Base-by-base conservation (phyloP, 2,888 invertebrate species). In the Conus canariensis region DNA sequence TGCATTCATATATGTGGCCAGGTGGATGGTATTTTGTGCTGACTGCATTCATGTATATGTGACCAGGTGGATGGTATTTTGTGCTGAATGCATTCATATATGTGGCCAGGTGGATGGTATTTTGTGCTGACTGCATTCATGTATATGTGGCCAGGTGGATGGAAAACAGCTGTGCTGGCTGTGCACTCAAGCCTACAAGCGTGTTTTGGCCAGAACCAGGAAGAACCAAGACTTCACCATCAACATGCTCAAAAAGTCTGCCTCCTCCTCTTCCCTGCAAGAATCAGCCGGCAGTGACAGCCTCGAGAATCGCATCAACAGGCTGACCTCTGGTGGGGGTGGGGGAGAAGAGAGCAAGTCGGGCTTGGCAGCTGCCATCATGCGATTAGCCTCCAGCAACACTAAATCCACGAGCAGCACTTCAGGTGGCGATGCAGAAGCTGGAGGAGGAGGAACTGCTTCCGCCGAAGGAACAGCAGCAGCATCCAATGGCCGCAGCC, bases 111-210 rank as follows among this genome's bases (percentile, higher is more conserved):
- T 45, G 45, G 45, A 45, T 45, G 45, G 45, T 45, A 45, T 45
- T 45, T 45, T 4, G 45, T 45, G 45, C 4, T 45, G 45, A 45
- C 45, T 45, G 45, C 45, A 45, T 45, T 45, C 45, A 45, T 45
- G 45, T 45, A 45, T 45, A 30, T 30, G 45, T 45, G 45, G 97
- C 89, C 97, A 99, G 99, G 98, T 99, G 92, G 99, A 99, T 96
- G 99, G 99, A 8, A 99, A 99, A 96, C 97, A 99, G 91, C 97
- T 99, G 64, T 99, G 99, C 96, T 99, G 99, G 99, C 97, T 99
- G 91, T 99, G 99, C 96, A 99, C 99, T 25, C 97, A 98, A 94
- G 98, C 99, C 0, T 98, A 98, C 96, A 99, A 99, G 96, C 97
- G 99, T 94, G 99, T 99, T 0, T 96, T 99, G 95, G 98, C 98